phyloP scores from a whole-genome alignment of 2,797 vertebrate genomes.

The Enteromius anoplus region DNA sequence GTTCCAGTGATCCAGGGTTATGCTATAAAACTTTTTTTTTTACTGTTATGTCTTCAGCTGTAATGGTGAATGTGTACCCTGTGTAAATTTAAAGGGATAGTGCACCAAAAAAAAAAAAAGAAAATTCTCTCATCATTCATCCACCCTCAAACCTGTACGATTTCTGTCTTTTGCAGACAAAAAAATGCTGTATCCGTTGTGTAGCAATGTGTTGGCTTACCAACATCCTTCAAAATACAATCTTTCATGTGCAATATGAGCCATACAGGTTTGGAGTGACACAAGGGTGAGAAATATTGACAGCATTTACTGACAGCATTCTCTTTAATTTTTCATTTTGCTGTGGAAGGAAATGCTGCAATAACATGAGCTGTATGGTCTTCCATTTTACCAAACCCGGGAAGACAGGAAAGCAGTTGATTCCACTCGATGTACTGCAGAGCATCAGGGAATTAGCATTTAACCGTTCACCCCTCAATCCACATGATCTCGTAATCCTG shows the following conservation, averaged over 20 bases:
- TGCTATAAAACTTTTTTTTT: neutral
- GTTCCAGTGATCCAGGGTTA: neutral
- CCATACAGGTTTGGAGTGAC: neutral
- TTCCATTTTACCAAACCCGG: neutral
- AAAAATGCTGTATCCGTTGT: neutral
- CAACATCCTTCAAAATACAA: neutral
- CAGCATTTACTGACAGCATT: neutral
- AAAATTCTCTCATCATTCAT: neutral
- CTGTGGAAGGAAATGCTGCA: neutral
- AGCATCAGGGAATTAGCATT: slow-evolving; percentile 47
- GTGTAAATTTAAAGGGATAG: neutral
- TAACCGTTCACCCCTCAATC: slow-evolving; percentile 59
- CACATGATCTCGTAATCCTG: slow-evolving; percentile 53
- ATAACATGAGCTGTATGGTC: neutral
- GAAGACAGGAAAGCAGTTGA: neutral
- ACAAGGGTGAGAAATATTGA: too few relatives aligned
- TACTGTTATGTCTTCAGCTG: neutral
- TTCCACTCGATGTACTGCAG: slow-evolving; percentile 12
- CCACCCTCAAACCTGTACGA: neutral
- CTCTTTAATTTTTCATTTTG: neutral
- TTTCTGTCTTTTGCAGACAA: neutral
- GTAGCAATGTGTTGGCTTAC: neutral
- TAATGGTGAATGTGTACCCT: neutral
- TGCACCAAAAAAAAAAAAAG: neutral
- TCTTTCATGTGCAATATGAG: neutral